These are phyloP conservation scores for Prunella strophiata DNA, from an alignment of 2,797 vertebrate species.

Conservation along the genomic window DNA sequence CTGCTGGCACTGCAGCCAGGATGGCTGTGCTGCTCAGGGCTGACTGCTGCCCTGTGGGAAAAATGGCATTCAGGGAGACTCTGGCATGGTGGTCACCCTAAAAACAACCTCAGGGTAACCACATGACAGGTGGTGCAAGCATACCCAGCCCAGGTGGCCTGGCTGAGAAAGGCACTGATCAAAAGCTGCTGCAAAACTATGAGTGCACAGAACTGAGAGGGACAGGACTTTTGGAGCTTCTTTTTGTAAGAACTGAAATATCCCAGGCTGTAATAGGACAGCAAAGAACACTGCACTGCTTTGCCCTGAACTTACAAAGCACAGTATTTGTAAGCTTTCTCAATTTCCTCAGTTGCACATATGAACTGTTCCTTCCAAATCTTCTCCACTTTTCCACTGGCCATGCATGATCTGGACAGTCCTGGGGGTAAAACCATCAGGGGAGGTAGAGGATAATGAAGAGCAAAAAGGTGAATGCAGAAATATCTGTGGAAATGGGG, in stretches of 20 bases:
- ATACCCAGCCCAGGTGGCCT: accelerated
- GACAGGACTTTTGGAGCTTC: neutral
- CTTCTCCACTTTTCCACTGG: neutral
- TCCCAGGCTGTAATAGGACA: neutral
- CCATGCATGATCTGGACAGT: neutral
- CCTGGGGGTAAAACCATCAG: neutral
- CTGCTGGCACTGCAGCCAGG: neutral
- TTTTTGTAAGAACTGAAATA: neutral
- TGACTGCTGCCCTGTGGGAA: neutral
- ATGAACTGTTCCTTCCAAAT: neutral
- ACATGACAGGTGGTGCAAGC: neutral
- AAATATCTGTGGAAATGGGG: neutral
- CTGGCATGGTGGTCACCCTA: neutral
- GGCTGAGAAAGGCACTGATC: neutral
- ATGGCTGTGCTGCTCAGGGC: neutral
- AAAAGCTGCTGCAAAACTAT: neutral
- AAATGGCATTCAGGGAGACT: neutral
- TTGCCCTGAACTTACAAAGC: neutral
- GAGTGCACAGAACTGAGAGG: neutral
- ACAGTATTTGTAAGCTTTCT: neutral
- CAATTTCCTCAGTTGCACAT: neutral
- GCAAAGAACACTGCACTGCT: neutral
- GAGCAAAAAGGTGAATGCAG: neutral
- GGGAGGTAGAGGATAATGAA: neutral
- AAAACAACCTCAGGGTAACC: neutral